phyloP scores from a whole-genome alignment of 1,140 invertebrate genomes.

The Manduca sexta region DNA sequence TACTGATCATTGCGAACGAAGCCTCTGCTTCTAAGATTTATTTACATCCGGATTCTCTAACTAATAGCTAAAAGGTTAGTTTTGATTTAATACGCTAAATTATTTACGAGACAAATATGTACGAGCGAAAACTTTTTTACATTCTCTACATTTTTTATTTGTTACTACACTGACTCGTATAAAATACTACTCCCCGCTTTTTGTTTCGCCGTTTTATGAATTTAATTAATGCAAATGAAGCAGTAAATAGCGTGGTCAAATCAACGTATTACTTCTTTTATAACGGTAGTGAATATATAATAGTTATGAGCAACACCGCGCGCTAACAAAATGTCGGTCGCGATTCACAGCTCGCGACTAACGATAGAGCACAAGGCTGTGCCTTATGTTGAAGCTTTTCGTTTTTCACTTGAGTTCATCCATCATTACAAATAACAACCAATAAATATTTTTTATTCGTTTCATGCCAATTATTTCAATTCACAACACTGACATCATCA shows the following conservation, averaged over 20 bases:
- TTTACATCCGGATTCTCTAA: constrained; percentile 59
- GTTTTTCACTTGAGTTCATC: too few species aligned
- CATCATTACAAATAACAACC: too few species aligned
- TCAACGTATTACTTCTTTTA: constrained; percentile 8
- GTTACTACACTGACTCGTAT: too few species aligned
- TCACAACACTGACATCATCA: too few species aligned
- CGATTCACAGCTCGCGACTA: background rate
- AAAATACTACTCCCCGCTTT: too few species aligned
- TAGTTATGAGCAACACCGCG: constrained; percentile 10
- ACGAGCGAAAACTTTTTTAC: too few species aligned
- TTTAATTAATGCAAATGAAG: constrained; percentile 16
- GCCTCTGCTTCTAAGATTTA: constrained; percentile 51
- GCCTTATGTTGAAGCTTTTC: background rate
- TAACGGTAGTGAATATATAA: constrained; percentile 12
- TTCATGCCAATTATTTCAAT: too few species aligned
- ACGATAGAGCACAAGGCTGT: constrained; percentile 3
- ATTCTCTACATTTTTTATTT: too few species aligned
- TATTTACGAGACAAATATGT: too few species aligned
- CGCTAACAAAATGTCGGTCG: constrained; percentile 11
- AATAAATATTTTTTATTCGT: too few species aligned
- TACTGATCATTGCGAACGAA: constrained; percentile 33
- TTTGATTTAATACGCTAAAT: too few species aligned
- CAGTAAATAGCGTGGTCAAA: constrained; percentile 13
- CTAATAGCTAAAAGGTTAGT: background rate
- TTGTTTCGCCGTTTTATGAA: too few species aligned